Evolutionary conservation across 2,113 vertebrate species (phyloP).

Genomic region (Psephotus haematonotus): DNA sequence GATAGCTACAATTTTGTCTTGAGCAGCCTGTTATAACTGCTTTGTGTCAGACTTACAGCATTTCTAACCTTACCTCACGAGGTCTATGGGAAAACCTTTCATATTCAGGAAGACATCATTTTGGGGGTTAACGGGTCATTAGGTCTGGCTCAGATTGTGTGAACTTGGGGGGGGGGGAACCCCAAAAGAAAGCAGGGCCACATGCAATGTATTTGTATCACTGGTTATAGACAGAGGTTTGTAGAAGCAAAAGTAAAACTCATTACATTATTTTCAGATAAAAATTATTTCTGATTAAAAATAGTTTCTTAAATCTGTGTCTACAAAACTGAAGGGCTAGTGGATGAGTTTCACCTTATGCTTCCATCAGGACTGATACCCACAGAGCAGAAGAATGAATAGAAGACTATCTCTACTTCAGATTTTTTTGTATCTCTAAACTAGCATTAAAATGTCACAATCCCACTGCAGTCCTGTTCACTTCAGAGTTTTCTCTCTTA

Average conservation of each 20-base stretch:
- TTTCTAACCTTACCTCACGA: not conserved
- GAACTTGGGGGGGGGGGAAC: not conserved
- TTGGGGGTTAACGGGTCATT: not conserved
- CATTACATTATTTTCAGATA: not conserved
- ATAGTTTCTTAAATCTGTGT: not conserved
- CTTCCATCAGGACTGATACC: conserved; percentile 3
- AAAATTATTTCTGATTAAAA: not conserved
- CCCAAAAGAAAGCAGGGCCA: not conserved
- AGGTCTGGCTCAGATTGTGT: not conserved
- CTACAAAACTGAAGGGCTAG: not conserved
- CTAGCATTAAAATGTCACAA: conserved; percentile 57
- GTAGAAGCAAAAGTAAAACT: not conserved
- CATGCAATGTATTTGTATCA: not conserved
- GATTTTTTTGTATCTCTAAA: conserved; percentile 43
- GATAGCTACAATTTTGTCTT: not conserved
- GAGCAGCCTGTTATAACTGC: not conserved
- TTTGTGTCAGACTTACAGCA: not conserved
- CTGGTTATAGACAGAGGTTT: not conserved
- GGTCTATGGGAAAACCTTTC: not conserved
- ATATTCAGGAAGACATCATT: not conserved
- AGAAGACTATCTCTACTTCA: conserved; percentile 1
- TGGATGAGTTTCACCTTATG: not conserved
- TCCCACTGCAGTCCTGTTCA: not conserved
- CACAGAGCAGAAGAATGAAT: not conserved
- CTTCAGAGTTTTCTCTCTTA: conserved; percentile 36